Conservation (phyloP, 2,797 vertebrate species). For the Acanthurus leucopareius region DNA sequence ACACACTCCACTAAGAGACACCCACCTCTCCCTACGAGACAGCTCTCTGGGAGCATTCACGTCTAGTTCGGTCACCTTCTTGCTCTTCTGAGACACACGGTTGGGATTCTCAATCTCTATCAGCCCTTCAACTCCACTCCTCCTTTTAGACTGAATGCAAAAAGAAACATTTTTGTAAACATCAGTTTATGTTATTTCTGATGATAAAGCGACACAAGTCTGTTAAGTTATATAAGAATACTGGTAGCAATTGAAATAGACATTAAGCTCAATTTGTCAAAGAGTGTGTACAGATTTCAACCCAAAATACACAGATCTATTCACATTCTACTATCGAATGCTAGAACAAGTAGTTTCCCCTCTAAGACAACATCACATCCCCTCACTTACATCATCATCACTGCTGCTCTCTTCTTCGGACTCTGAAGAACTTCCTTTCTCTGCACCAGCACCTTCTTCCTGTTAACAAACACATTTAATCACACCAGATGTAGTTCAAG, state of each 20-base stretch:
- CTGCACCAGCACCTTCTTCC: slow-evolving; percentile 82
- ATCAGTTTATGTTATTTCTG: background rate
- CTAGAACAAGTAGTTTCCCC: background rate
- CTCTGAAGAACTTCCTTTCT: slow-evolving; percentile 72
- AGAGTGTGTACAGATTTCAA: background rate
- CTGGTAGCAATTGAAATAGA: no score
- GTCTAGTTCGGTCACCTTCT: slow-evolving; percentile 86
- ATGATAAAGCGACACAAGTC: no score
- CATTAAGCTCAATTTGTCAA: no score
- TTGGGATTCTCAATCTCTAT: slow-evolving; percentile 91
- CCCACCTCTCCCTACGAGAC: slow-evolving; percentile 86
- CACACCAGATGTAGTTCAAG: background rate
- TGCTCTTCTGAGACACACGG: slow-evolving; percentile 86
- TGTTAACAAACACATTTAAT: slow-evolving; percentile 55
- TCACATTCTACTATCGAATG: background rate
- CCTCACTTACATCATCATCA: slow-evolving; percentile 82
- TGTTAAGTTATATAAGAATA: no score
- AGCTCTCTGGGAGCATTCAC: slow-evolving; percentile 82
- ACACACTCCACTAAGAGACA: background rate
- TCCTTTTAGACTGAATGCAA: slow-evolving; percentile 77
- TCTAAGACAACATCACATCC: background rate
- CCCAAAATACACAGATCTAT: background rate
- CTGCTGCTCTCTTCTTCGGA: slow-evolving; percentile 89
- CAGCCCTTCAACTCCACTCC: slow-evolving; percentile 86
- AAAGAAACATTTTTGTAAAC: background rate